Base-by-base conservation (phyloP, 1,140 invertebrate species). In the Caenorhabditis latens region DNA sequence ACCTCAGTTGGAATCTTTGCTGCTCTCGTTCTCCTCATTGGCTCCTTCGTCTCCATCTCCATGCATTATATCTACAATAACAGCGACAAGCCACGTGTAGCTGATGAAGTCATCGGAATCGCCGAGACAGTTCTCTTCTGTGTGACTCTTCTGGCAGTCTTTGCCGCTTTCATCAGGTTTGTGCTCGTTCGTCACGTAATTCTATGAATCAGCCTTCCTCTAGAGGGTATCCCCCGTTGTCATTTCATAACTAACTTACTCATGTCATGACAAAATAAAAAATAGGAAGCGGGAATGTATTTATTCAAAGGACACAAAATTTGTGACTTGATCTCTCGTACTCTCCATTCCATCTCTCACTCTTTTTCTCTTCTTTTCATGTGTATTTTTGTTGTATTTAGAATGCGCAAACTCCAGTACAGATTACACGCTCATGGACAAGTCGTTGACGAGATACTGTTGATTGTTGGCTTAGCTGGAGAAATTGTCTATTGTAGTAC, bases 361-460 rank as follows among this genome's bases (percentile, higher is more conserved):
- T 85, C 2, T 65, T 24, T 85, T 21, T 13, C 32, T 84, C 19
- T 46, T 14, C n/a, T 53, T 16, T 75, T 14, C 7, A 32, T 24
- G 7, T 61, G 32, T 50, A 14, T 61, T 46, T 46, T 84, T 63
- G 14, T 32, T 32, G 32, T 32, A 32, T 32, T 32, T 32, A 61
- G 67, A 55, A 82, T 86, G 21, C 85, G 85, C 32, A 65, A 57
- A 40, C 85, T 86, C 24, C 85, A 86, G 57, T 86, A 86, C 57
- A 21, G 85, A 79, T 40, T 82, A 21, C 85, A 86, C 67, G 53
- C 75, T 40, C 61, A 65, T 43, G 75, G 85, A 58, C 91, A 92
- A 84, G 91, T 92, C 61, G 82, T 92, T n/a, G 91, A 92, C 63
- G 92, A 92, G 61, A 92, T 92, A 84, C 83, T 92, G n/a, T 83